A percentile compares a stretch with the other conserved stretches of the same genome.
Evolutionary conservation across 2,113 vertebrate species (phyloP).

Genomic region (Silurus asotus): DNA sequence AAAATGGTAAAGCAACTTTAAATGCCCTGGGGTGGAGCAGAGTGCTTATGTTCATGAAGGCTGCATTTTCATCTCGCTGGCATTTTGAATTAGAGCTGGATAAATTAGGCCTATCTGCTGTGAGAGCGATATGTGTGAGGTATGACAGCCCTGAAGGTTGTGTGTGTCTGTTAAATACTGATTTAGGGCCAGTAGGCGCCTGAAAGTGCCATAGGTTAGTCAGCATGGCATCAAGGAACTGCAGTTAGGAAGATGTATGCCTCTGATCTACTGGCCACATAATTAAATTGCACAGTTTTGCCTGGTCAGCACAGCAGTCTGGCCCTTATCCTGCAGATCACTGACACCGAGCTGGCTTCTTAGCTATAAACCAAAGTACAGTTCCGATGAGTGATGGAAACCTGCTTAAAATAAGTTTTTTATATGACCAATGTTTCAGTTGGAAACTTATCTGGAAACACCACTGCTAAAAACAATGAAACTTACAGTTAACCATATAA

Average conservation of each 20-base stretch:
- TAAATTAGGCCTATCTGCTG: constrained; percentile 35
- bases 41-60: constrained; percentile 34
- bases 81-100: constrained; percentile 44
- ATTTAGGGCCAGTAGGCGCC: constrained; percentile 42
- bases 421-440: background rate
- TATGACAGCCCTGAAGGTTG: constrained; percentile 43
- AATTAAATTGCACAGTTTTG: constrained; percentile 73
- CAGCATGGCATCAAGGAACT: constrained; percentile 65
- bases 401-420: constrained; percentile 14
- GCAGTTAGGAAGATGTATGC: constrained; percentile 70
- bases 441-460: background rate
- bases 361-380: constrained; percentile 9
- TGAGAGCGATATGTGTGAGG: constrained; percentile 25
- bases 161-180: constrained; percentile 38
- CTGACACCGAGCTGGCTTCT: constrained; percentile 27
- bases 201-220: constrained; percentile 56
- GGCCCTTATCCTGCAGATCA: constrained; percentile 61
- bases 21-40: constrained; percentile 3
- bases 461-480: no score
- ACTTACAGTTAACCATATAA: no score
- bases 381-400: constrained; percentile 5
- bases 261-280: constrained; percentile 63
- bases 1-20: background rate
- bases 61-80: constrained; percentile 26
- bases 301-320: constrained; percentile 69